phyloP scores from a whole-genome alignment of 2,113 vertebrate species.

The Malaclemys terrapin region DNA sequence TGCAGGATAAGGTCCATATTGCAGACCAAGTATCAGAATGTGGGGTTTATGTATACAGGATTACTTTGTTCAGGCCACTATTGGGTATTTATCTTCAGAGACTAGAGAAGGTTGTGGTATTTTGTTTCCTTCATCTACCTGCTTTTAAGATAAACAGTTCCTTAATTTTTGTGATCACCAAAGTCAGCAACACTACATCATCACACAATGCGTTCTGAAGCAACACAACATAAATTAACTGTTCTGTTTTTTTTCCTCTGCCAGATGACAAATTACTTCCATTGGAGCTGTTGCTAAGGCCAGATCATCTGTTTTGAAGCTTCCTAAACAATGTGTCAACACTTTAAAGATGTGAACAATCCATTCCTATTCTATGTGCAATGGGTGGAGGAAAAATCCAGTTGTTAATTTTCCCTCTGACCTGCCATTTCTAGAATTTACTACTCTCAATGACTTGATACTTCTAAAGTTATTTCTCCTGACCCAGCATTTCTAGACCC shows the following conservation, averaged over 20 bases:
- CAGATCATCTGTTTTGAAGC: background rate
- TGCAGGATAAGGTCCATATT: background rate
- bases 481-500: background rate
- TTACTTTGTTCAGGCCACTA: background rate
- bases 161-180: background rate
- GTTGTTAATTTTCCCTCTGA: background rate
- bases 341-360: background rate
- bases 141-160: background rate
- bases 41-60: background rate
- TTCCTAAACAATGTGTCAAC: background rate
- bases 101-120: background rate
- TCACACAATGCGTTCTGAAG: background rate
- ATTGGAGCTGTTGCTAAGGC: background rate
- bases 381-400: background rate
- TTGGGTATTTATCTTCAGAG: background rate
- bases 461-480: conserved; percentile 3
- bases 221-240: background rate
- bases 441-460: background rate
- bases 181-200: background rate
- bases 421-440: background rate
- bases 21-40: background rate
- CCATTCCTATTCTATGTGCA: background rate
- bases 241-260: background rate
- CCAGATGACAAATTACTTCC: background rate
- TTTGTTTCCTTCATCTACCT: background rate